These are phyloP conservation scores for Sthenelais limicola DNA, from an alignment of 2,888 invertebrate genomes.

Conservation along the genomic window DNA sequence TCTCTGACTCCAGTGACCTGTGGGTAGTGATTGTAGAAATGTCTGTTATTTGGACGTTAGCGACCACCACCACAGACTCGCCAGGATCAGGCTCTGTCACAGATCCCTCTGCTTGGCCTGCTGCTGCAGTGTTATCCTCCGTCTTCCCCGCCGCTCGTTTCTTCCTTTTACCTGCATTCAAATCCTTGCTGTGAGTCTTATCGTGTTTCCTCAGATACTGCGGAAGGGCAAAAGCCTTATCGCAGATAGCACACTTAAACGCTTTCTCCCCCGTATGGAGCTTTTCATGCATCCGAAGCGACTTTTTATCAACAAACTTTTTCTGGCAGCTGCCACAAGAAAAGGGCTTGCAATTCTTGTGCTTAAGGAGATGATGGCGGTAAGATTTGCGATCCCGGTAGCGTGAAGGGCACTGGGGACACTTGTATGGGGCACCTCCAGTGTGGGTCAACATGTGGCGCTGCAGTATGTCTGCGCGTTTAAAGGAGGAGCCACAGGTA, in stretches of 20 bases:
- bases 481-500: not conserved
- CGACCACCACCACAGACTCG: too few species aligned
- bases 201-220: constrained; percentile 17
- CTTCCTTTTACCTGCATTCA: too few species aligned
- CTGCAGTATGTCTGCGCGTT: constrained; percentile 10
- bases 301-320: not conserved
- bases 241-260: constrained; percentile 4
- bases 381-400: constrained; percentile 1
- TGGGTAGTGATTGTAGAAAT: too few species aligned
- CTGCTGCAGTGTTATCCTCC: too few species aligned
- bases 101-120: too few species aligned
- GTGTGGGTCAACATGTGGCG: constrained; percentile 15
- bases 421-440: constrained; percentile 15
- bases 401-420: not conserved
- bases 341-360: not conserved
- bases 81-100: too few species aligned
- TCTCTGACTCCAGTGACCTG: too few species aligned
- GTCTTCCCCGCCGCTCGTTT: too few species aligned
- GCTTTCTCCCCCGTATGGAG: constrained; percentile 17
- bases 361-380: constrained; percentile 10
- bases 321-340: not conserved
- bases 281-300: not conserved
- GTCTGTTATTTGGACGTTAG: too few species aligned
- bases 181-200: not conserved
- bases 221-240: constrained; percentile 1